phyloP scores from a whole-genome alignment of 1,140 invertebrate species.

The Anthonomus grandis region DNA sequence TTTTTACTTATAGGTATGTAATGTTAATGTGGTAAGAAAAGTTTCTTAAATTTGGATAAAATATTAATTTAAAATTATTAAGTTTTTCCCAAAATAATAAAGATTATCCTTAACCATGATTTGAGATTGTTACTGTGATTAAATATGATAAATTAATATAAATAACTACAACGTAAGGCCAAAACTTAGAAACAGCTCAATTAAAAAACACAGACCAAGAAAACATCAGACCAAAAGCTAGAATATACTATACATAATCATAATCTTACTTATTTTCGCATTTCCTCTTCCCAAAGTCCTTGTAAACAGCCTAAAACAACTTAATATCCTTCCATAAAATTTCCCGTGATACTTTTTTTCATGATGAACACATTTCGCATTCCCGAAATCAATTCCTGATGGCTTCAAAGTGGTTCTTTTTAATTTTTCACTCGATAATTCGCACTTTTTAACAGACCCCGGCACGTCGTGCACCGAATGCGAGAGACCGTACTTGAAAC shows the following conservation, averaged over 20 bases:
- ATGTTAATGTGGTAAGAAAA: no score
- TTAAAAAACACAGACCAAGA: no score
- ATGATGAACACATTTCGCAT: neutral
- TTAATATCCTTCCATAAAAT: neutral
- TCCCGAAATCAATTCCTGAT: constrained; percentile 21
- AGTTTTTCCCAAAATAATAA: no score
- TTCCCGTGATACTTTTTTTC: neutral
- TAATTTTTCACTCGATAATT: constrained; percentile 7
- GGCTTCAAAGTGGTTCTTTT: constrained; percentile 9
- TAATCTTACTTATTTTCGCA: constrained; percentile 4
- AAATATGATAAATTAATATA: no score
- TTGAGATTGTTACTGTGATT: no score
- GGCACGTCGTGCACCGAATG: constrained; percentile 17
- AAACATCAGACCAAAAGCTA: no score
- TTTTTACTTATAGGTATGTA: no score
- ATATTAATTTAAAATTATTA: no score
- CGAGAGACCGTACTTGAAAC: constrained; percentile 31
- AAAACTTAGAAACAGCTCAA: no score
- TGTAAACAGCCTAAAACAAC: neutral
- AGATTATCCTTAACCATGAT: no score
- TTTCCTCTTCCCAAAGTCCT: neutral
- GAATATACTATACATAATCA: neutral
- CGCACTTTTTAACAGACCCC: neutral
- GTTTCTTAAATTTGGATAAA: no score
- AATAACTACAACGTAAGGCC: no score